Evolutionary conservation across 2,113 vertebrate species (phyloP).

Genomic region (Aleadryas rufinucha): DNA sequence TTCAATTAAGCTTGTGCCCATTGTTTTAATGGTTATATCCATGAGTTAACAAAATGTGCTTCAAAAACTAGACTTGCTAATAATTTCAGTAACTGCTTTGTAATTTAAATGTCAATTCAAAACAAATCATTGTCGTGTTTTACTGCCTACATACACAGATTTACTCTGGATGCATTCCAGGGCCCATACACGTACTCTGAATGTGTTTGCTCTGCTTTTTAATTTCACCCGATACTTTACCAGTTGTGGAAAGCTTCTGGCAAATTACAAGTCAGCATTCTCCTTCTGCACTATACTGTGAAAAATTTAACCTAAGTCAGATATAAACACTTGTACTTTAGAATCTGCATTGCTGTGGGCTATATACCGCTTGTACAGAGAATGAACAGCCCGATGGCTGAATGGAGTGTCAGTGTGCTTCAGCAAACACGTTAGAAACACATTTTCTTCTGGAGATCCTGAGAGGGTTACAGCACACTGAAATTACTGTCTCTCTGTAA

Average conservation of each 20-base stretch:
- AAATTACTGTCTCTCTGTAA: neutral
- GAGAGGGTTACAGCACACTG: neutral
- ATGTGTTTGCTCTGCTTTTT: neutral
- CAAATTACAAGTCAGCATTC: neutral
- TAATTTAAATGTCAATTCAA: neutral
- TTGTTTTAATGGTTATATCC: neutral
- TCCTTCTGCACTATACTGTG: neutral
- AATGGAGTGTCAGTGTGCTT: neutral
- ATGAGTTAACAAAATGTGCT: neutral
- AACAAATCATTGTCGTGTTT: neutral
- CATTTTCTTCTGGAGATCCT: neutral
- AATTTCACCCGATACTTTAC: neutral
- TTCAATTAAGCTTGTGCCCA: neutral
- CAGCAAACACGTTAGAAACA: neutral
- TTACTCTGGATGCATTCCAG: neutral
- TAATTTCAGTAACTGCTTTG: neutral
- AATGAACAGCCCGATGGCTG: neutral
- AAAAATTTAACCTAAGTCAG: neutral
- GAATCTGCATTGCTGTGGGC: neutral
- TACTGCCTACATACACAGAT: neutral
- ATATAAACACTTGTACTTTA: neutral
- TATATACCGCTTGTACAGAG: neutral
- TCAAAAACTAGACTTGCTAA: neutral
- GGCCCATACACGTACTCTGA: neutral
- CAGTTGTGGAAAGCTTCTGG: neutral